Base-by-base conservation (phyloP, 2,113 vertebrate genomes). In the Amphilophus citrinellus region DNA sequence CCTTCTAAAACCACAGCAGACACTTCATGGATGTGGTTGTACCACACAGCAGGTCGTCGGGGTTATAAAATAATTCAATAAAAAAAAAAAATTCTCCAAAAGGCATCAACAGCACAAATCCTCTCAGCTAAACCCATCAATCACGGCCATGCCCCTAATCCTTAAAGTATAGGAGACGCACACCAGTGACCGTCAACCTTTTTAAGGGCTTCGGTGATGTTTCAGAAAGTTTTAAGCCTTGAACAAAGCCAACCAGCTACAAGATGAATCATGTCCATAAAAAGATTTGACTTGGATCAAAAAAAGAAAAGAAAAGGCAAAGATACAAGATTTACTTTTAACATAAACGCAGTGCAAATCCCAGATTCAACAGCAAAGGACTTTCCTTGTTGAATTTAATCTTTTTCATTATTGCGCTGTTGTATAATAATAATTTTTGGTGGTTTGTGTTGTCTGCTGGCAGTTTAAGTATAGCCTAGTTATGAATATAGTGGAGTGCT, bases 151-250 rank as follows among this genome's bases (percentile, higher is more conserved):
- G 14, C 62, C 62, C 11, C 11, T 66, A 22, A 66, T 15, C 13
- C 37, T 7, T 39, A 14, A 66, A 44, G 44, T 66, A 13, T 15
- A 42, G 37, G 35, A 65, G 62, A 37, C 14, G n/a, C 13, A 66
- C 62, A n/a, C 15, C n/a, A 24, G 0, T 66, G 37, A 66, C 37
- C 0, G 13, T 13, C 1, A n/a, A 66, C 7, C 37, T 44, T 44
- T 39, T 44, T 44, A 44, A 10, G 62, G 8, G 63, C 63, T 66
- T 0, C 4, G 9, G 0, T 10, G 22, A 44, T 66, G 37, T 0
- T 42, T 65, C 13, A 42, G 39, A 65, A 4, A 66, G 22, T 66
- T 66, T 66, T 66, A 44, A 66, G 39, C 39, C 39, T 42, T 42
- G 10, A 11, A 4, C 39, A 10, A 42, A 42, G 13, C 13, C 37